These are phyloP conservation scores for Erpetoichthys calabaricus DNA, from an alignment of 2,797 vertebrate genomes.

Conservation along the genomic window DNA sequence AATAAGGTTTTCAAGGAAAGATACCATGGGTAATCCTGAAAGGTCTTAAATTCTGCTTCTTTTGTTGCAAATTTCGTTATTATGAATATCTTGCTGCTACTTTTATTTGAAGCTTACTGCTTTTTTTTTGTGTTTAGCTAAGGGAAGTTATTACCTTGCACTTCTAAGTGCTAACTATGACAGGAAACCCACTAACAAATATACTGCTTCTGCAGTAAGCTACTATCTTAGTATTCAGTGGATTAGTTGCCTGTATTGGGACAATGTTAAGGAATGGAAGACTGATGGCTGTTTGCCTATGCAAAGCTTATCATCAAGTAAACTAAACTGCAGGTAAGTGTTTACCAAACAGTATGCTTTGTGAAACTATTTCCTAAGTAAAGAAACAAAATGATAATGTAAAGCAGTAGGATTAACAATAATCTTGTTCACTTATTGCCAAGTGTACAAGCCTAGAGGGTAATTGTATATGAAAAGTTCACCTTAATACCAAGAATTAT, in stretches of 20 bases:
- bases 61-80: too few relatives aligned
- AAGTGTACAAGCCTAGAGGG: too few relatives aligned
- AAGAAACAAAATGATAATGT: too few relatives aligned
- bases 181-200: slow-evolving; percentile 29
- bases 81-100: not conserved
- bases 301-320: slow-evolving; percentile 19
- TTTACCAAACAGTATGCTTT: not conserved
- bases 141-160: slow-evolving; percentile 42
- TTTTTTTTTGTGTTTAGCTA: slow-evolving; percentile 6
- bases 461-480: too few relatives aligned
- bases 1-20: too few relatives aligned
- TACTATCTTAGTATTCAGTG: slow-evolving; percentile 50
- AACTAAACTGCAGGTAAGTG: slow-evolving; percentile 59
- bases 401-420: too few relatives aligned
- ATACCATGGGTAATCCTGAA: too few relatives aligned
- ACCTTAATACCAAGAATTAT: too few relatives aligned
- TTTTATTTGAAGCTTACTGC: not conserved
- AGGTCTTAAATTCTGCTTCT: too few relatives aligned
- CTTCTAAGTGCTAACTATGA: slow-evolving; percentile 51
- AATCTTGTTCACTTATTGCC: too few relatives aligned
- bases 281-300: slow-evolving; percentile 30
- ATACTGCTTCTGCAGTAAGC: slow-evolving; percentile 31
- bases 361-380: too few relatives aligned
- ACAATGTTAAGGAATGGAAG: slow-evolving; percentile 40
- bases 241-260: slow-evolving; percentile 54